Percentiles rank a stretch among this genome's conserved stretches.
phyloP scores from a whole-genome alignment of 2,797 vertebrate genomes.

The Anguilla obscura region DNA sequence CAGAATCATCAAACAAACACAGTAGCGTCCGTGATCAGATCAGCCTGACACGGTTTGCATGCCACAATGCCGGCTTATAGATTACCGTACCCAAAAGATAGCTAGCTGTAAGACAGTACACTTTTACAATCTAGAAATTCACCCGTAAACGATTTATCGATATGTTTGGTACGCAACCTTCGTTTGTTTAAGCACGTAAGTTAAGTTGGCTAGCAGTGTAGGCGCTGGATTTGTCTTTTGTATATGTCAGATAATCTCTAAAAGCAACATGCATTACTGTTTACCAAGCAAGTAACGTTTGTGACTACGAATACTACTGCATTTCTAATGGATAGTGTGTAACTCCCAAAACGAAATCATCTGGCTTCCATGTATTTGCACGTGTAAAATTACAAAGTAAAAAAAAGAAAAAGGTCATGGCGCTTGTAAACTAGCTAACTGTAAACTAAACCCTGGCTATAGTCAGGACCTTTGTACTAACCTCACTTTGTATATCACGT shows the following conservation, averaged over 20 bases:
- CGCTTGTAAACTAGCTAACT: background rate
- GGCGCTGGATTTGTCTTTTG: background rate
- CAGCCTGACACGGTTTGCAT: background rate
- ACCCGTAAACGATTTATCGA: background rate
- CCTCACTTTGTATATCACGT: background rate
- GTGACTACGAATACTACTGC: background rate
- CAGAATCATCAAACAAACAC: background rate
- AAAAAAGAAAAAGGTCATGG: background rate
- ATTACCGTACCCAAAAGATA: background rate
- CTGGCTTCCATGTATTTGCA: background rate
- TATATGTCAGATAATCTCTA: background rate
- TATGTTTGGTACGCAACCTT: background rate
- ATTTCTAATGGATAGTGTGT: background rate
- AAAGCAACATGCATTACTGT: background rate
- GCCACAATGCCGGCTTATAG: background rate
- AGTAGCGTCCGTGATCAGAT: background rate
- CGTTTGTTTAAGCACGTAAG: background rate
- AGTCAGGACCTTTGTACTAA: background rate
- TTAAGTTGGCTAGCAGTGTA: background rate
- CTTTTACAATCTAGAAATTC: background rate
- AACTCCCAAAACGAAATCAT: background rate
- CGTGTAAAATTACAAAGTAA: background rate
- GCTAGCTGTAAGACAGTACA: background rate
- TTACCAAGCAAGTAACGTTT: background rate
- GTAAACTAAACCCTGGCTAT: background rate